These are phyloP conservation scores for Montipora foliosa DNA, from an alignment of 64 coral and sea anemone species.

Conservation along the genomic window DNA sequence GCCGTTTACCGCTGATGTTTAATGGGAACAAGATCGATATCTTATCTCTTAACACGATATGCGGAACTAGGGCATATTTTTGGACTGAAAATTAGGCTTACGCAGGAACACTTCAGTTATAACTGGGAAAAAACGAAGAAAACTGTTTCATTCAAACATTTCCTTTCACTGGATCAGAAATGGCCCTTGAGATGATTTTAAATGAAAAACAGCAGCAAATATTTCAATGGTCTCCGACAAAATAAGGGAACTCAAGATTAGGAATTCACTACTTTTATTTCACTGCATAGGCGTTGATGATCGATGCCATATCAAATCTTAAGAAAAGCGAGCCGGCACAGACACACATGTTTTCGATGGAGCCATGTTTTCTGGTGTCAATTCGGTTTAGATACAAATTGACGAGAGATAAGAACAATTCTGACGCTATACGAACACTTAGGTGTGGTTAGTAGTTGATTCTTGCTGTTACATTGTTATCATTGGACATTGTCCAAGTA, in stretches of 20 bases:
- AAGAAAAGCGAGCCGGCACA: neutral
- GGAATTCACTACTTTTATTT: neutral
- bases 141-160: too few species aligned
- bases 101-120: too few species aligned
- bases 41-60: too few species aligned
- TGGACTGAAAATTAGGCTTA: too few species aligned
- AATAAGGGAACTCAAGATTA: neutral
- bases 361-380: slow-evolving; percentile 32
- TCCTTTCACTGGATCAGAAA: too few species aligned
- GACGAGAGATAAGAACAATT: slow-evolving; percentile 13
- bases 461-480: neutral
- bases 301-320: neutral
- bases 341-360: neutral
- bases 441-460: slow-evolving; percentile 1
- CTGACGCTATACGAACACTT: neutral
- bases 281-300: neutral
- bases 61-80: neutral
- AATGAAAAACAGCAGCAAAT: too few species aligned
- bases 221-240: neutral
- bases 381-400: slow-evolving; percentile 10
- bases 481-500: slow-evolving; percentile 19
- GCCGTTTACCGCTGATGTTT: neutral
- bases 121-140: neutral
- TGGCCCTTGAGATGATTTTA: too few species aligned
- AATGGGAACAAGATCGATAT: slow-evolving; percentile 1